Evolutionary conservation across 2,888 invertebrate genomes (phyloP).

Genomic region (Cremastobaeus sp.): DNA sequence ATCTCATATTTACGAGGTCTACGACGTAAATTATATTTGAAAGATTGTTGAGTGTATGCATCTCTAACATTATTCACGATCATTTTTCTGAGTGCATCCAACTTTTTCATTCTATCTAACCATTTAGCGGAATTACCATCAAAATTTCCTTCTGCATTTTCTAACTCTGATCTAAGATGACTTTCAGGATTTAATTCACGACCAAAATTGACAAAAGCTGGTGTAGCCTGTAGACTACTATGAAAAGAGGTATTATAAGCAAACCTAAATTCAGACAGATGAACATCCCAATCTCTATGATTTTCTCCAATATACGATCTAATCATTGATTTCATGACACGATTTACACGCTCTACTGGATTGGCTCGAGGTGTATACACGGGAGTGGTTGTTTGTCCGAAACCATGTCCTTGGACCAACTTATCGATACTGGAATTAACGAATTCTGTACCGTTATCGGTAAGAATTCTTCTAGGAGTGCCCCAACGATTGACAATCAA

Average conservation of each 20-base stretch:
- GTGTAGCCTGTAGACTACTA: neutral
- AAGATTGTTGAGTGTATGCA: neutral
- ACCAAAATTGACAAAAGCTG: neutral
- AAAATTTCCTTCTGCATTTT: neutral
- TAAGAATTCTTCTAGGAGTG: slow-evolving; percentile 51
- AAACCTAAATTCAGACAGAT: slow-evolving; percentile 2
- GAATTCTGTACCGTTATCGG: slow-evolving; percentile 63
- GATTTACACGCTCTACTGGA: slow-evolving; percentile 4
- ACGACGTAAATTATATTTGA: slow-evolving; percentile 3
- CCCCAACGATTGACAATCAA: slow-evolving; percentile 60
- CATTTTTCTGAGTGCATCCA: neutral
- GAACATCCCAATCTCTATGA: slow-evolving; percentile 4
- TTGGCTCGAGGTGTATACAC: neutral
- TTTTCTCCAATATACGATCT: neutral
- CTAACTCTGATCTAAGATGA: neutral
- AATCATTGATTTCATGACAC: slow-evolving; percentile 6
- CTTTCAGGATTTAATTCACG: neutral
- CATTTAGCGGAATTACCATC: neutral
- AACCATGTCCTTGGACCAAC: neutral
- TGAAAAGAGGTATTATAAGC: slow-evolving; percentile 7
- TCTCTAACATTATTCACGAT: neutral
- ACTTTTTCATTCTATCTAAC: neutral
- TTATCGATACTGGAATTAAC: slow-evolving; percentile 13
- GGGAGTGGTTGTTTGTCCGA: slow-evolving; percentile 6
- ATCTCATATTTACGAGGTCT: neutral